These are phyloP conservation scores for Chelonia mydas DNA, from an alignment of 2,797 vertebrate genomes.

Conservation along the genomic window DNA sequence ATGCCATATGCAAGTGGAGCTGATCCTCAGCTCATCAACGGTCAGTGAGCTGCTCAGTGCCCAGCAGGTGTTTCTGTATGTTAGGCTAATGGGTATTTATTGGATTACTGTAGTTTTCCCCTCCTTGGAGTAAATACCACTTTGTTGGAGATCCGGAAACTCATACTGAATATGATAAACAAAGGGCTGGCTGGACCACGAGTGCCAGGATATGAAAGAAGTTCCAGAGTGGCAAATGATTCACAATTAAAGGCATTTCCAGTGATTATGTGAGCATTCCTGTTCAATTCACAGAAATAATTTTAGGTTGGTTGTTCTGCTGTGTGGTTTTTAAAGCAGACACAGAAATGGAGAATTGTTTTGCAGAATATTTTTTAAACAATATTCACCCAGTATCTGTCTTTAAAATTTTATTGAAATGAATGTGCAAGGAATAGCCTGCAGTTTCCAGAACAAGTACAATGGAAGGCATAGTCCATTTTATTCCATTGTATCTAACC, in stretches of 20 bases:
- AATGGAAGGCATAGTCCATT: background rate
- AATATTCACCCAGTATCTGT: background rate
- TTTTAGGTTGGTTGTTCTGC: conserved; percentile 24
- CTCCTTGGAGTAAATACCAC: conserved; percentile 58
- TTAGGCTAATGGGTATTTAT: conserved; percentile 76
- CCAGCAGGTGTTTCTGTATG: conserved; percentile 72
- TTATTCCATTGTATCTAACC: background rate
- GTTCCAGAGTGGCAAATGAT: conserved; percentile 46
- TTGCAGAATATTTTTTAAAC: background rate
- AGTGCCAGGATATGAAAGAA: conserved; percentile 58
- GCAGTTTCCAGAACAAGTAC: background rate
- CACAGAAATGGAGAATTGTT: background rate
- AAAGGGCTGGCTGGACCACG: conserved; percentile 40
- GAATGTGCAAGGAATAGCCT: background rate
- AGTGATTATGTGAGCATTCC: conserved; percentile 54
- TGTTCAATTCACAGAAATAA: conserved; percentile 28
- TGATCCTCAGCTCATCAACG: background rate
- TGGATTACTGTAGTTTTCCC: conserved; percentile 69
- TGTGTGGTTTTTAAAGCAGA: conserved; percentile 33
- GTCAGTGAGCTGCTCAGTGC: background rate
- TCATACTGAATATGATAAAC: conserved; percentile 63
- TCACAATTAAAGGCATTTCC: conserved; percentile 68
- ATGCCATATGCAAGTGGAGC: background rate
- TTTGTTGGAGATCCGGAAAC: conserved; percentile 71
- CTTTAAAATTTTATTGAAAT: background rate